Evolutionary conservation across 2,888 invertebrate species (phyloP).

Genomic region (Pammene aurita): DNA sequence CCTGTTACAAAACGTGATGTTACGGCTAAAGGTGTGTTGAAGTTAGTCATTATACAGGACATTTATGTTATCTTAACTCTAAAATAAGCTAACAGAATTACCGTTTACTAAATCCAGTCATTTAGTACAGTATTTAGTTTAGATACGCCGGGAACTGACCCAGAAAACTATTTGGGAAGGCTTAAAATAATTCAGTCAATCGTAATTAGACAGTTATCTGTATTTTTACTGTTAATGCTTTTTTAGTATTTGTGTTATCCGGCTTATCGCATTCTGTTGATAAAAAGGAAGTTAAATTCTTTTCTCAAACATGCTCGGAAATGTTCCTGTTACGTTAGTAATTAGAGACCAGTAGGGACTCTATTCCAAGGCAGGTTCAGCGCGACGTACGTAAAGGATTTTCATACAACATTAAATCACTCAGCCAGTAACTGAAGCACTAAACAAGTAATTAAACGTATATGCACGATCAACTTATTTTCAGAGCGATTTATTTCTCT

Average conservation of each 20-base stretch:
- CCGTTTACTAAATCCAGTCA: constrained; percentile 8
- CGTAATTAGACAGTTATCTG: background rate
- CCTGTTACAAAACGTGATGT: constrained; percentile 17
- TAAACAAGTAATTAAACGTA: too few species aligned
- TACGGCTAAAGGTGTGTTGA: background rate
- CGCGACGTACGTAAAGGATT: too few species aligned
- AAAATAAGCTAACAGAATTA: constrained; percentile 13
- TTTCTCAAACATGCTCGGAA: too few species aligned
- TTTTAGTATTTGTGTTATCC: background rate
- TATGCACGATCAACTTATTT: too few species aligned
- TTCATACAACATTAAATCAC: too few species aligned
- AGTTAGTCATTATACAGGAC: constrained; percentile 10
- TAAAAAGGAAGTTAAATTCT: too few species aligned
- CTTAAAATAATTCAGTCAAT: background rate
- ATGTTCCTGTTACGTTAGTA: too few species aligned
- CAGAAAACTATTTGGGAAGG: constrained; percentile 5
- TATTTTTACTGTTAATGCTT: background rate
- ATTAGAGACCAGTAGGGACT: too few species aligned
- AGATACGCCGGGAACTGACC: constrained; percentile 19
- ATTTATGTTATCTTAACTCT: constrained; percentile 10
- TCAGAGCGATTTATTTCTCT: too few species aligned
- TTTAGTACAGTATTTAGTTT: constrained; percentile 1
- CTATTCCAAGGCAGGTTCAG: too few species aligned
- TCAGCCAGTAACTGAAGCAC: too few species aligned
- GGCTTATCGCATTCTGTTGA: background rate